Conservation (phyloP, 2,888 invertebrate species). For the Agriotes lineatus region DNA sequence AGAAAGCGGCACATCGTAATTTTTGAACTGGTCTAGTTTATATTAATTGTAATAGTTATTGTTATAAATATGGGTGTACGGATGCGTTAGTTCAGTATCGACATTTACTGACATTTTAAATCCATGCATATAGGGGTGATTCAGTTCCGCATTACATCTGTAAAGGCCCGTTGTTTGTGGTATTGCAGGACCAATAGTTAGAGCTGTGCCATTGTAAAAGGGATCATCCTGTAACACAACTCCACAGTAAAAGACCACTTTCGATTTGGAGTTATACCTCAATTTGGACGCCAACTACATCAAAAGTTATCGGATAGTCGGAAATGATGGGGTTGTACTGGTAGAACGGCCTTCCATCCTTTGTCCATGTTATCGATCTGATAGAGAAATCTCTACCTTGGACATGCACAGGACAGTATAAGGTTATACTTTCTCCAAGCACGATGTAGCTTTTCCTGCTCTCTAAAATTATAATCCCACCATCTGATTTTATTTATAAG, state of each 20-base stretch:
- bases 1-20: too few relatives aligned
- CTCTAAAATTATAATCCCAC: background rate
- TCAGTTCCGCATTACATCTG: conserved; percentile 1
- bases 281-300: conserved; percentile 4
- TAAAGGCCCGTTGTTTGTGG: conserved; percentile 1
- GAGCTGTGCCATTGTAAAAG: conserved; percentile 6
- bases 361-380: conserved; percentile 13
- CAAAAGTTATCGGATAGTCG: background rate
- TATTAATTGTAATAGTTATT: too few relatives aligned
- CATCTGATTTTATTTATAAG: background rate
- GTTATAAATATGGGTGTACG: too few relatives aligned
- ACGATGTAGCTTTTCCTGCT: background rate
- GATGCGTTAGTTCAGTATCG: background rate
- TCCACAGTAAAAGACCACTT: too few relatives aligned
- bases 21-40: too few relatives aligned
- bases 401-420: conserved; percentile 10
- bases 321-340: conserved; percentile 7
- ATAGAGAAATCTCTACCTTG: background rate
- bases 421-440: background rate
- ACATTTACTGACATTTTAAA: conserved; percentile 3
- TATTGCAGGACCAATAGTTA: conserved; percentile 6
- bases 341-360: conserved; percentile 16
- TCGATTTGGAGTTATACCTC: conserved; percentile 2
- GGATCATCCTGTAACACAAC: conserved; percentile 15
- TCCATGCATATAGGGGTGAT: background rate